A percentile compares a stretch with the other conserved stretches of the same genome.
Evolutionary conservation across 1,140 invertebrate genomes (phyloP).

Genomic region (Anastatus disparis): DNA sequence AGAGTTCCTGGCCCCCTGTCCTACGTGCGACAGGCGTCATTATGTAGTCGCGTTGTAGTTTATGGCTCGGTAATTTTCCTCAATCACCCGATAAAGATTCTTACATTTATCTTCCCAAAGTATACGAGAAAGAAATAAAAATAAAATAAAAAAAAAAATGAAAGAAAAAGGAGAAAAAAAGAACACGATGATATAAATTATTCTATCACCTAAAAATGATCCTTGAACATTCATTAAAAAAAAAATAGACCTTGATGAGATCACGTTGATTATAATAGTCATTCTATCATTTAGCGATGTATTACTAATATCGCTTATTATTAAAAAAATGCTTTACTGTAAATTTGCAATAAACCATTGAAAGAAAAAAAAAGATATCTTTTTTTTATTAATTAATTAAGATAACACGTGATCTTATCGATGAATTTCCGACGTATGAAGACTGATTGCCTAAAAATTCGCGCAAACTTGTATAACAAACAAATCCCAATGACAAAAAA

Average conservation of each 20-base stretch:
- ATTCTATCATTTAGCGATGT: not conserved
- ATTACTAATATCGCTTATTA: not conserved
- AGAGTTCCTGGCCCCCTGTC: conserved; percentile 57
- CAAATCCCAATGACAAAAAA: not conserved
- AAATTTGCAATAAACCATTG: conserved; percentile 15
- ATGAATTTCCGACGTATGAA: conserved; percentile 48
- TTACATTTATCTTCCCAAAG: conserved; percentile 29
- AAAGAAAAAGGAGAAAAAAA: too few species aligned
- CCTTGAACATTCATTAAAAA: conserved; percentile 24
- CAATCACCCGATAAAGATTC: conserved; percentile 32
- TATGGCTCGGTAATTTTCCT: conserved; percentile 38
- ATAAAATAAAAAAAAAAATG: too few species aligned
- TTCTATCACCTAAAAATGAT: conserved; percentile 25
- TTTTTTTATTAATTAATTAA: too few species aligned
- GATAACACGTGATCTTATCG: conserved; percentile 43
- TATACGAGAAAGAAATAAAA: conserved; percentile 11
- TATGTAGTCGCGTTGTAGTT: conserved; percentile 47
- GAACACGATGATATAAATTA: conserved; percentile 25
- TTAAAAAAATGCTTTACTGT: not conserved
- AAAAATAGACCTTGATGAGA: conserved; percentile 38
- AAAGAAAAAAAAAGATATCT: too few species aligned
- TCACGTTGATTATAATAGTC: conserved; percentile 28
- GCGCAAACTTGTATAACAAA: conserved; percentile 18
- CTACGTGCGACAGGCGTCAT: conserved; percentile 50
- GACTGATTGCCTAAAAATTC: conserved; percentile 51